Evolutionary conservation across 2,113 vertebrate species (phyloP), one percentile per base, ranked within the genome.

Genomic region (Stercorarius parasiticus): DNA sequence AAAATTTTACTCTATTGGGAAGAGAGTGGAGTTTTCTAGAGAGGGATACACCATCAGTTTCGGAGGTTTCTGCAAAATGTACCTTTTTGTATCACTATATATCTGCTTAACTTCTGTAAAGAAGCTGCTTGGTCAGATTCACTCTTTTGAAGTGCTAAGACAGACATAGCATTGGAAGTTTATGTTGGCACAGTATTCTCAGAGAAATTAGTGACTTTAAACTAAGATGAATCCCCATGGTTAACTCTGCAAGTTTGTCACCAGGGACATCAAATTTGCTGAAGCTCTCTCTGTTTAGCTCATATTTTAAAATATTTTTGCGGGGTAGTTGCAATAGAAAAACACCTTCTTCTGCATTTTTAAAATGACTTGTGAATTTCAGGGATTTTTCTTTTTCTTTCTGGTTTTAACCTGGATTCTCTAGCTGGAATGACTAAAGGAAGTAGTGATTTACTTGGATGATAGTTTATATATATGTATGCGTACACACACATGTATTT

Each of bases 401-500:
- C 20, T 76, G 5, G 2, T 82, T 90, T 86, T 74, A 58, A 15
- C 29, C 8, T 70, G 26, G 15, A 14, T 40, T 88, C 16, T 49
- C 56, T 10, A 53, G 49, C 36, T 81, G 38, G 22, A 80, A 77
- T 88, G 53, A 36, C 21, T 67, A 23, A 50, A 80, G n/a, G 26
- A 66, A 52, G 26, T 47, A 67, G 29, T 29, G 21, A 40, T 27
- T 82, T 72, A 14, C 47, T 69, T 91, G 34, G 8, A 42, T 42
- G 13, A 36, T 78, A 47, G 8, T 40, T 86, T 49, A 0, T 27
- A 22, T 27, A 8, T 38, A n/a, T 20, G 19, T 27, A 26, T 38
- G 23, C 23, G 22, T 17, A 29, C 5, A 15, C 11, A 3, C 22
- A 14, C 4, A 3, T 15, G 0, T 42, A 2, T 10, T 42, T 64